Evolutionary conservation across 2,797 vertebrate species (phyloP), one percentile per base, ranked within the genome.

Genomic region (Anguilla obscura): DNA sequence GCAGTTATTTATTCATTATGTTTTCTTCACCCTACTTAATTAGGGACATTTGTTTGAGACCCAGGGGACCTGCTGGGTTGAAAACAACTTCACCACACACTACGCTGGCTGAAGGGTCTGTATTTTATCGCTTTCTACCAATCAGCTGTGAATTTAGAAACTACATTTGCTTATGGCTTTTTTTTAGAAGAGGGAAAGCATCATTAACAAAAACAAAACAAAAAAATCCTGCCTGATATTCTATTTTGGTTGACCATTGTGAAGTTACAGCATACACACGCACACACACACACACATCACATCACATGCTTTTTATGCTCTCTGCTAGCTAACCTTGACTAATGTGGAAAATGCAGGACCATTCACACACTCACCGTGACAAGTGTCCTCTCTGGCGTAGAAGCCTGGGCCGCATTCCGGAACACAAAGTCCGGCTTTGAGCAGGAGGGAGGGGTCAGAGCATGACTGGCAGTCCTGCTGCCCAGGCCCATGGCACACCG

Each of bases 401-500:
- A 95, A 98, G 0, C 96, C 96, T 0, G 50, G 58, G 0, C 95
- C 96, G 3, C 98, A 99, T 91, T 94, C 95, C 0, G 86, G 85
- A 18, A 97, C 94, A 21, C 98, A 99, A 40, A 89, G 63, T 0
- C 97, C 96, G 0, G 91, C 95, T 90, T 94, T 95, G 8, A 98
- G 95, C 91, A 97, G 87, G 0, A 85, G 93, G 0, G 94, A 94
- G 0, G 92, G 87, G 85, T 97, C 95, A 0, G 91, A 95, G 91
- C 98, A 99, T 33, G 96, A 93, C 90, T 93, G 45, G 50, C 98
- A 99, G 0, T 97, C 95, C 92, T 89, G 94, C 87, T 92, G 95
- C 0, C 92, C 91, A 0, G 96, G 92, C 1, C 98, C 98, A 14
- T 88, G 90, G 91, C 98, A 99, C 0, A 92, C 90, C 0, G 94